A percentile compares a stretch with the other conserved stretches of the same genome.
Evolutionary conservation across 2,888 invertebrate genomes (phyloP).

Genomic region (Apocheima hispidaria): DNA sequence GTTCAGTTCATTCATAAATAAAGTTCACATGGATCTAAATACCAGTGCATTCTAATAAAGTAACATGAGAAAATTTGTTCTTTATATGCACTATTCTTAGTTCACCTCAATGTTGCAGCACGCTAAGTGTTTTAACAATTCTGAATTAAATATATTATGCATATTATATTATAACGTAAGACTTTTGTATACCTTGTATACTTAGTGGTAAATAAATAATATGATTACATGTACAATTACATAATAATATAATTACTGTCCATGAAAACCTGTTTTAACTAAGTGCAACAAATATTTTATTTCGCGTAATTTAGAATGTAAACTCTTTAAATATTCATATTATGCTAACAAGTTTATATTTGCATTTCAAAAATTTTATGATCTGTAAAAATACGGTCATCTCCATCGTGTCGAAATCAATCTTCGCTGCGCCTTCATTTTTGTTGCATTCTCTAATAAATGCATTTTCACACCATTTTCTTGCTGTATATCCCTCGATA

Average conservation of each 20-base stretch:
- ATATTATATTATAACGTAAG: too few relatives aligned
- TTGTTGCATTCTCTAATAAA: not conserved
- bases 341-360: not conserved
- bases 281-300: not conserved
- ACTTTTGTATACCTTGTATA: too few relatives aligned
- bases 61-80: slow-evolving; percentile 26
- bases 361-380: slow-evolving; percentile 12
- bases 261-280: not conserved
- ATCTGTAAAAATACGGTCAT: slow-evolving; percentile 5
- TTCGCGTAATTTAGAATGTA: not conserved
- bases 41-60: slow-evolving; percentile 16
- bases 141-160: too few relatives aligned
- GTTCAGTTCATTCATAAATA: slow-evolving; percentile 43
- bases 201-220: not conserved
- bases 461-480: not conserved
- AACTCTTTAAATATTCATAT: not conserved
- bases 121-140: not conserved
- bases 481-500: not conserved
- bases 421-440: not conserved
- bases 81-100: not conserved
- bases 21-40: slow-evolving; percentile 42
- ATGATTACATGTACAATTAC: not conserved
- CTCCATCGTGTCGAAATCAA: not conserved
- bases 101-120: not conserved
- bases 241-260: not conserved